A percentile compares a stretch with the other conserved stretches of the same genome.
These are phyloP conservation scores for Carcharodon carcharias DNA, from an alignment of 2,797 vertebrate genomes.

Conservation along the genomic window DNA sequence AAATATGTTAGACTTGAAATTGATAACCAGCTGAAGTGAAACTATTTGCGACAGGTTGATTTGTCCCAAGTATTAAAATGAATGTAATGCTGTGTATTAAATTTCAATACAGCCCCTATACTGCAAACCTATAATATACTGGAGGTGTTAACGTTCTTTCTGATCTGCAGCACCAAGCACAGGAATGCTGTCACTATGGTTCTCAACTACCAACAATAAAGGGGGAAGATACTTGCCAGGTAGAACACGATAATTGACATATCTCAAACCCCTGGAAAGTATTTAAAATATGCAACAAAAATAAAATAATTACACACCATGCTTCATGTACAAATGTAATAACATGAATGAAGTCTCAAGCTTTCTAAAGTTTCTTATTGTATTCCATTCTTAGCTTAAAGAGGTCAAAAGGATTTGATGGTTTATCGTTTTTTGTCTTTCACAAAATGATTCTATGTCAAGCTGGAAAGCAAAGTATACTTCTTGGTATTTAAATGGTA, in stretches of 20 bases:
- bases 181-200: neutral
- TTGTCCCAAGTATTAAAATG: neutral
- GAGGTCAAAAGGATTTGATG: neutral
- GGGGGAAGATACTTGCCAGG: neutral
- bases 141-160: neutral
- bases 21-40: neutral
- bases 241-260: neutral
- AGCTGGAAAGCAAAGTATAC: neutral
- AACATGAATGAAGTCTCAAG: neutral
- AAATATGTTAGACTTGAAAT: neutral
- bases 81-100: neutral
- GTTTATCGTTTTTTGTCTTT: neutral
- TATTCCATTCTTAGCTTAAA: neutral
- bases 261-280: neutral
- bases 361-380: neutral
- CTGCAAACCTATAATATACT: neutral
- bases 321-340: neutral
- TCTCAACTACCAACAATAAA: neutral
- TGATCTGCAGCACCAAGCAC: neutral
- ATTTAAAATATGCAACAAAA: conserved; percentile 2
- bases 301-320: neutral
- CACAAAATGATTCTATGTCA: neutral
- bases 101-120: neutral
- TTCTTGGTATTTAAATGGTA: neutral
- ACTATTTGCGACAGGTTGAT: neutral